Evolutionary conservation across 2,797 vertebrate genomes (phyloP).

Genomic region (Pithecia hirsuta): DNA sequence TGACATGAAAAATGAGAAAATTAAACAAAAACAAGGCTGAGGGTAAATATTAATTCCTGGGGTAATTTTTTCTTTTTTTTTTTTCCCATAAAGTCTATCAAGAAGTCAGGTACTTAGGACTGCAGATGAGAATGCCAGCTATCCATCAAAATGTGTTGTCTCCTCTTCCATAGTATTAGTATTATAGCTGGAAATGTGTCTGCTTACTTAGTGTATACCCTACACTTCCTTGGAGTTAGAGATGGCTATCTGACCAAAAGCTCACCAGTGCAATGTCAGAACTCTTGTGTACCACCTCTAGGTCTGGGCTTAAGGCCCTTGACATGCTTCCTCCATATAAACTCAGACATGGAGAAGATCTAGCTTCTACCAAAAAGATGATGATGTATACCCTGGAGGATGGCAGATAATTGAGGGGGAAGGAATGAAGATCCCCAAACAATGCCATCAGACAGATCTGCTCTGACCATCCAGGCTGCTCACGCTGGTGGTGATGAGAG

Average conservation of each 20-base stretch:
- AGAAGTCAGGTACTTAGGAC: background rate
- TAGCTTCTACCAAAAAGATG: background rate
- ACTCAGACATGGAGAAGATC: background rate
- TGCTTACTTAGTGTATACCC: background rate
- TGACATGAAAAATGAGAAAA: background rate
- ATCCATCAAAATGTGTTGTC: background rate
- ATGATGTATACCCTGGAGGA: background rate
- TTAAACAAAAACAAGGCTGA: background rate
- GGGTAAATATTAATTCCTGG: background rate
- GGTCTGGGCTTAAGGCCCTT: background rate
- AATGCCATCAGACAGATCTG: too few species aligned
- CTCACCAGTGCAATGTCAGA: background rate
- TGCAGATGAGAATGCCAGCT: background rate
- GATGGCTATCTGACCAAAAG: background rate
- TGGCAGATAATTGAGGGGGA: background rate
- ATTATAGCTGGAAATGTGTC: background rate
- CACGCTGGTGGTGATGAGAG: background rate
- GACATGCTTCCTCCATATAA: background rate
- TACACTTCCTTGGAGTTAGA: background rate
- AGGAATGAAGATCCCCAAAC: background rate
- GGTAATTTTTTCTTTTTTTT: background rate
- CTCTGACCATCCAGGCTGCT: background rate
- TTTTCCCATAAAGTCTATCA: background rate
- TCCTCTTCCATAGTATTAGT: background rate
- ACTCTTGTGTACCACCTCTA: background rate